A percentile compares a stretch with the other conserved stretches of the same genome.
These are phyloP conservation scores for Sitobion miscanthi DNA, from an alignment of 1,140 invertebrate genomes.

Conservation along the genomic window DNA sequence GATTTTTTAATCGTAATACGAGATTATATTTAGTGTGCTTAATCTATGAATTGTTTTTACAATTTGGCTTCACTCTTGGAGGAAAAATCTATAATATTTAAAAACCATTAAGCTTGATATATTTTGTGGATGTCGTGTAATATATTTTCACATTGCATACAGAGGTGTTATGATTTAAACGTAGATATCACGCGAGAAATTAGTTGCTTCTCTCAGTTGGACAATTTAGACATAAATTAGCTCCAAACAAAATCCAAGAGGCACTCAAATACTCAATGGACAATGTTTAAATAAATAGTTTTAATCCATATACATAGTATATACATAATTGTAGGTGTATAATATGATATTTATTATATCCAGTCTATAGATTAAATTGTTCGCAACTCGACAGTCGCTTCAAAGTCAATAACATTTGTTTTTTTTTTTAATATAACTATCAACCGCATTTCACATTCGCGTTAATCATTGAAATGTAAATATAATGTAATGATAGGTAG, in stretches of 20 bases:
- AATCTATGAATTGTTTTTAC: no score
- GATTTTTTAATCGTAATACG: neutral
- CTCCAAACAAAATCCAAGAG: neutral
- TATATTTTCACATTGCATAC: neutral
- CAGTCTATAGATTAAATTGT: slow-evolving; percentile 15
- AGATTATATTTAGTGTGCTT: no score
- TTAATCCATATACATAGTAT: neutral
- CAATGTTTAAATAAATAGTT: neutral
- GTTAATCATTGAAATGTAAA: neutral
- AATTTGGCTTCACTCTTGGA: no score
- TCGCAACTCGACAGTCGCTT: neutral
- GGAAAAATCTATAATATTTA: no score
- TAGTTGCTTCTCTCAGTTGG: neutral
- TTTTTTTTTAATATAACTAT: neutral
- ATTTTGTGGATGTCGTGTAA: neutral
- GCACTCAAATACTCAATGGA: no score
- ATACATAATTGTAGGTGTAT: neutral
- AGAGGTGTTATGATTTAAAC: neutral
- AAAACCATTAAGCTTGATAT: neutral
- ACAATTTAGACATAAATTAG: neutral
- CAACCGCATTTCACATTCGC: neutral
- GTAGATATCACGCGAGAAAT: neutral
- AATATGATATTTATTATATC: neutral
- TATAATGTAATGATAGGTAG: neutral
- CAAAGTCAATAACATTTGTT: neutral